Evolutionary conservation across 2,888 invertebrate genomes (phyloP).

Genomic region (Melinaea menophilus): DNA sequence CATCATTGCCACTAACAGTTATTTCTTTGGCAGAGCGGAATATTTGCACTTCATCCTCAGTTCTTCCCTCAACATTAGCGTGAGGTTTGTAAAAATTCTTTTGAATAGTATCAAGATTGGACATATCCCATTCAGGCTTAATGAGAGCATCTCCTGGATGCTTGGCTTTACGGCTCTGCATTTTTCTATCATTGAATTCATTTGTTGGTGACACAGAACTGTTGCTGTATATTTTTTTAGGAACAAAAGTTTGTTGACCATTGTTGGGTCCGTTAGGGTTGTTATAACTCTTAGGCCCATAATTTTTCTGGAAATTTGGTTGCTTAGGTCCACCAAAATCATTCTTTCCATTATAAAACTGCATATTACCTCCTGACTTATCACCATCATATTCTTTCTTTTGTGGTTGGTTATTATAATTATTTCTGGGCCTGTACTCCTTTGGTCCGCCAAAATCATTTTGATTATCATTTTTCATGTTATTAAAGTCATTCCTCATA

Average conservation of each 20-base stretch:
- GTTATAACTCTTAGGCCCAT: slow-evolving; percentile 61
- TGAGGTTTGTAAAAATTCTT: slow-evolving; percentile 96
- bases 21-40: slow-evolving; percentile 90
- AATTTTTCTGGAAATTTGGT: slow-evolving; percentile 61
- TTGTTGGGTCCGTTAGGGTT: slow-evolving; percentile 51
- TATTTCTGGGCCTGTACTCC: slow-evolving; percentile 65
- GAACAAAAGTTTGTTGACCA: slow-evolving; percentile 57
- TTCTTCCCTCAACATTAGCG: slow-evolving; percentile 82
- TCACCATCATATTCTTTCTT: slow-evolving; percentile 64
- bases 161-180: slow-evolving; percentile 82
- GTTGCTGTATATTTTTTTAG: slow-evolving; percentile 62
- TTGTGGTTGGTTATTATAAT: slow-evolving; percentile 62
- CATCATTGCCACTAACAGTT: slow-evolving; percentile 90
- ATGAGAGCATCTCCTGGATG: slow-evolving; percentile 84
- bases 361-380: slow-evolving; percentile 62
- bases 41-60: slow-evolving; percentile 84
- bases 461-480: slow-evolving; percentile 59
- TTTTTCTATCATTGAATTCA: slow-evolving; percentile 72
- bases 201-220: slow-evolving; percentile 48
- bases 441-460: slow-evolving; percentile 73
- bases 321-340: slow-evolving; percentile 74
- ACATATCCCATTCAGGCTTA: slow-evolving; percentile 91
- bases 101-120: slow-evolving; percentile 86
- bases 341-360: slow-evolving; percentile 65
- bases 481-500: slow-evolving; percentile 64